Conservation (phyloP, 2,113 vertebrate species). For the Pseudorhombus dupliciocellatus region DNA sequence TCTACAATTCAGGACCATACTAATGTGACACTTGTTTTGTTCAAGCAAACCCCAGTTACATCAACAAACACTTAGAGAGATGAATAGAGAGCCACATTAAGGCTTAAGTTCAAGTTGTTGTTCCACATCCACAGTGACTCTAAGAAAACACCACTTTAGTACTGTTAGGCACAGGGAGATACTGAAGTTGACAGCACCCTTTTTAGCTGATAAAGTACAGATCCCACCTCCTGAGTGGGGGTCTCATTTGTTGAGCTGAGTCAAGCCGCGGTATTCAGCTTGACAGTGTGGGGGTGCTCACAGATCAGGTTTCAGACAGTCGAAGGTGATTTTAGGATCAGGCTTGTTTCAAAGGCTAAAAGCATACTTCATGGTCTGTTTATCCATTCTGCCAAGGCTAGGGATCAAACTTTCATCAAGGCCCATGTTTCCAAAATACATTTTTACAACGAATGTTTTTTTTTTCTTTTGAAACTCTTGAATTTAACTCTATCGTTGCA, state of each 20-base stretch:
- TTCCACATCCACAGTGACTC: slow-evolving; percentile 7
- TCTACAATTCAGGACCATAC: background rate
- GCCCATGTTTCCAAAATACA: slow-evolving; percentile 54
- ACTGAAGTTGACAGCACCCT: slow-evolving; percentile 44
- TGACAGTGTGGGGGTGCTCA: slow-evolving; percentile 63
- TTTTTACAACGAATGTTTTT: slow-evolving; percentile 37
- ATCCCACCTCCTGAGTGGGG: slow-evolving; percentile 61
- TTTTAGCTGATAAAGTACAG: slow-evolving; percentile 73
- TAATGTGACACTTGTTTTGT: background rate
- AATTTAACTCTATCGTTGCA: slow-evolving; percentile 11
- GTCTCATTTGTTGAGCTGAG: slow-evolving; percentile 66
- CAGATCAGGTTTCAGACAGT: slow-evolving; percentile 77
- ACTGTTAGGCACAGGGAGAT: slow-evolving; percentile 47
- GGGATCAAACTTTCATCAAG: slow-evolving; percentile 58
- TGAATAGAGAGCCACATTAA: background rate
- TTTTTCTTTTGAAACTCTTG: slow-evolving; percentile 3
- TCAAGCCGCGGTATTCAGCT: slow-evolving; percentile 59
- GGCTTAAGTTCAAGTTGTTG: background rate
- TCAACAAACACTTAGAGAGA: background rate
- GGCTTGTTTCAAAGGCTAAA: slow-evolving; percentile 76
- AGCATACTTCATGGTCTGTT: slow-evolving; percentile 70
- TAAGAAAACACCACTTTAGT: slow-evolving; percentile 22
- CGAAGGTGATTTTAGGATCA: slow-evolving; percentile 76
- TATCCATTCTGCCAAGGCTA: slow-evolving; percentile 64
- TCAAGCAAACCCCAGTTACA: background rate